Percentiles rank a stretch among this genome's conserved stretches.
These are phyloP conservation scores for Aromia moschata DNA, from an alignment of 2,888 invertebrate species.

Conservation along the genomic window DNA sequence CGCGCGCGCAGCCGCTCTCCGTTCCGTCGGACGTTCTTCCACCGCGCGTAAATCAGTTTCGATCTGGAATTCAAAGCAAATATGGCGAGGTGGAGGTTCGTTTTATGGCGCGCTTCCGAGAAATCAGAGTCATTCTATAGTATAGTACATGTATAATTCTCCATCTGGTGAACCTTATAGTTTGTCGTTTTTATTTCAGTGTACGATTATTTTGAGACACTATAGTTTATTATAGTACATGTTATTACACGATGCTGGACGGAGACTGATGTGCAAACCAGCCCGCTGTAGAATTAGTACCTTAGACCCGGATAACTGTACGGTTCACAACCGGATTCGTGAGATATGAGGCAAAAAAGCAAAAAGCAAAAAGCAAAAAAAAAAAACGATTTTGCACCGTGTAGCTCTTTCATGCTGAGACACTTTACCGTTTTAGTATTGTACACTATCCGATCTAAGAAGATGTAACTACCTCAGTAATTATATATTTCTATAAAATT, in stretches of 20 bases:
- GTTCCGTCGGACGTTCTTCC: no score
- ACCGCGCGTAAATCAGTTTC: not conserved
- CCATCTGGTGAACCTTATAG: conserved; percentile 49
- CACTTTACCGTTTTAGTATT: conserved; percentile 46
- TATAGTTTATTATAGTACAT: conserved; percentile 60
- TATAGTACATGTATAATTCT: conserved; percentile 53
- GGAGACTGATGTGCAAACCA: conserved; percentile 65
- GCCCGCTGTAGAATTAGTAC: conserved; percentile 63
- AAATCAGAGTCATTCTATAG: conserved; percentile 55
- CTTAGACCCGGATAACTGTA: conserved; percentile 60
- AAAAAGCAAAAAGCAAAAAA: conserved; percentile 8
- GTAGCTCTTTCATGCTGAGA: conserved; percentile 29
- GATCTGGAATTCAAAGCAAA: not conserved
- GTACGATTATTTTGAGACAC: conserved; percentile 53
- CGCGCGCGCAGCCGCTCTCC: conserved; percentile 17
- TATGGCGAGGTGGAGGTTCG: not conserved
- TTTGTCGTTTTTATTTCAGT: conserved; percentile 47
- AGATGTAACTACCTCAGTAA: conserved; percentile 64
- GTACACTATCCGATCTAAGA: conserved; percentile 62
- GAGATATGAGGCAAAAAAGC: no score
- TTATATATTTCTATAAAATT: conserved; percentile 63
- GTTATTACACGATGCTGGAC: conserved; percentile 60
- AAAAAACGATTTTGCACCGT: conserved; percentile 31
- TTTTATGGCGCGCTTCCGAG: conserved; percentile 20
- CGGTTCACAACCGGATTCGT: conserved; percentile 26